Base-by-base conservation (phyloP, 1,140 invertebrate genomes). In the Hyles euphorbiae region DNA sequence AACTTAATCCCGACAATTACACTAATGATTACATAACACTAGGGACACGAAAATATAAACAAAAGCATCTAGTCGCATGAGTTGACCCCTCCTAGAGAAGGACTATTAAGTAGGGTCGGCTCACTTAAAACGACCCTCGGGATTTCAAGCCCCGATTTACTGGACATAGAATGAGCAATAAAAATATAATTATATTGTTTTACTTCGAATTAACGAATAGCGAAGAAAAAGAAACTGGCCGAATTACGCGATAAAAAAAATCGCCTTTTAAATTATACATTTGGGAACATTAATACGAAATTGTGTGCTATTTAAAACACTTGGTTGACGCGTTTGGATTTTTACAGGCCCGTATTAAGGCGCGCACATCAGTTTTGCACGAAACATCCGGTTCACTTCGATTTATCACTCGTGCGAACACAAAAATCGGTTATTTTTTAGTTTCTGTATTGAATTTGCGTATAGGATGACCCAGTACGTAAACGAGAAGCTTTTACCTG, bases 111-210 rank as follows among this genome's bases (percentile, higher is more conserved):
- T 74, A 71, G 74, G 74, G 76, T 72, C 72, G 71, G 70, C 70
- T 68, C 71, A 73, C 63, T 74, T 78, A 73, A 81, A 76, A 73
- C 62, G 68, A 72, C 74, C 70, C 74, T 53, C 48, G 72, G 76
- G 79, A 77, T 67, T 69, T 60, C 68, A 65, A 72, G 22, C 60
- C 64, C 60, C 76, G 73, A 79, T 83, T 84, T 78, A 78, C 68
- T 73, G 64, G 67, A 78, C 73, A 77, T 76, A 72, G 72, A 82
- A 78, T 77, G 73, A 74, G 67, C 70, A 79, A 78, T 82, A 82
- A 81, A 76, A 81, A 79, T 79, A 81, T 84, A 78, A 82, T 82
- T 81, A 72, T 65, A 78, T 76, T 78, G 72, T 76, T 75, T 71
- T 61, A 67, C 58, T 63, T 56, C 51, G 59, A 56, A 68, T 64